Base-by-base conservation (phyloP, 2,113 vertebrate genomes). In the Suncus etruscus region DNA sequence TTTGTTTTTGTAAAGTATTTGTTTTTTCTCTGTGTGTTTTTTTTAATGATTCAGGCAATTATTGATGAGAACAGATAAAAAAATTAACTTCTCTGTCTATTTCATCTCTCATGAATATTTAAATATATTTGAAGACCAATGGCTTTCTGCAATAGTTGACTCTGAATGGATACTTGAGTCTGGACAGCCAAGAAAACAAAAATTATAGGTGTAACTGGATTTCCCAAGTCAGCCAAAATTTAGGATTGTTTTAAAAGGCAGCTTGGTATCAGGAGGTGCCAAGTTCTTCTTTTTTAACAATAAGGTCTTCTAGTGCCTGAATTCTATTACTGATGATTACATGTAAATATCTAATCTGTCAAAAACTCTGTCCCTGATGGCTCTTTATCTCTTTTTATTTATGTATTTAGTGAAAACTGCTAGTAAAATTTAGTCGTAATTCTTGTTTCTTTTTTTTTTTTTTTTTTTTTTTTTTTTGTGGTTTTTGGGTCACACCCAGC, bases 321-420 rank as follows among this genome's bases (percentile, higher is more conserved):
- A 77, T 83, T 79, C 16, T 80, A 45, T 78, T 88, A 51, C 68
- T 74, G 87, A 31, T 45, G 39, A 85, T 74, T 74, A 78, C 39
- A 10, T 76, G 18, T 29, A 48, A 1, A 20, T 29, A 39, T 39
- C 5, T 39, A 50, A 50, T 86, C 39, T 73, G 20, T 61, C 50
- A 78, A 16, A 48, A 31, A 77, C 31, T 27, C n/a, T 24, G 9
- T 50, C 54, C 77, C 48, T 39, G n/a, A 27, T 25, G 74, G 18
- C 20, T 90, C 68, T 81, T 92, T 94, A 82, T 86, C 66, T 78
- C 51, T 91, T 91, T 94, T 93, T 95, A 91, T 94, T 93, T 96
- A 47, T 66, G 12, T 89, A 65, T 81, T 85, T 92, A 63, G 31
- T 90, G 15, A 27, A 61, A 86, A 77, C 66, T 48, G 27, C 51